Percentiles rank a stretch among this genome's conserved stretches.
Conservation (phyloP, 1,140 invertebrate species). For the Ericerus pela region DNA sequence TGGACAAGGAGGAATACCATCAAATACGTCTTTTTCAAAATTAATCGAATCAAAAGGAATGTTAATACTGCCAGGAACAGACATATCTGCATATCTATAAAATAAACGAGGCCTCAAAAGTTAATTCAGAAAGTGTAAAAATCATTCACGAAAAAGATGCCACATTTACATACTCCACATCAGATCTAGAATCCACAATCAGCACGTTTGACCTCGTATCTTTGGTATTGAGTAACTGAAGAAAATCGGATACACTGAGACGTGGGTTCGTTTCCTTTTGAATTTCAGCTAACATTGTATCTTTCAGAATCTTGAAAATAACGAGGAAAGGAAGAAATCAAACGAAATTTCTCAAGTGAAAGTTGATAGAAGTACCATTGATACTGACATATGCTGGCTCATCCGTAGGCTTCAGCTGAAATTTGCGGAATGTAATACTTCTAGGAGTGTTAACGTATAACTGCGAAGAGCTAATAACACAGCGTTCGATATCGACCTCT, state of each 20-base stretch:
- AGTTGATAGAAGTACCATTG: not conserved
- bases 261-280: constrained; percentile 59
- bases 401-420: constrained; percentile 35
- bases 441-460: constrained; percentile 75
- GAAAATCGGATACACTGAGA: constrained; percentile 71
- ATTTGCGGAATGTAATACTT: constrained; percentile 70
- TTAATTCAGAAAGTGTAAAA: too few relatives aligned
- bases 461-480: constrained; percentile 73
- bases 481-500: constrained; percentile 88
- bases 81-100: constrained; percentile 52
- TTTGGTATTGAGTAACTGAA: constrained; percentile 47
- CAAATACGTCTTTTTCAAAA: constrained; percentile 10
- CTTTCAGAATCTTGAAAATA: constrained; percentile 48
- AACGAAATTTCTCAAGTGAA: not conserved
- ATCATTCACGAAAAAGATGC: too few relatives aligned
- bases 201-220: constrained; percentile 45
- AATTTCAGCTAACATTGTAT: constrained; percentile 47
- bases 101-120: too few relatives aligned
- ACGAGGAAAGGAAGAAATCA: not conserved
- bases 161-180: constrained; percentile 42
- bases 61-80: constrained; percentile 65
- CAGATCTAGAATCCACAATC: constrained; percentile 58
- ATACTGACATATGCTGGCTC: constrained; percentile 14
- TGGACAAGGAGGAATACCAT: constrained; percentile 35
- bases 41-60: constrained; percentile 64